Base-by-base conservation (phyloP, 2,113 vertebrate species). In the Oreotrochilus melanogaster region DNA sequence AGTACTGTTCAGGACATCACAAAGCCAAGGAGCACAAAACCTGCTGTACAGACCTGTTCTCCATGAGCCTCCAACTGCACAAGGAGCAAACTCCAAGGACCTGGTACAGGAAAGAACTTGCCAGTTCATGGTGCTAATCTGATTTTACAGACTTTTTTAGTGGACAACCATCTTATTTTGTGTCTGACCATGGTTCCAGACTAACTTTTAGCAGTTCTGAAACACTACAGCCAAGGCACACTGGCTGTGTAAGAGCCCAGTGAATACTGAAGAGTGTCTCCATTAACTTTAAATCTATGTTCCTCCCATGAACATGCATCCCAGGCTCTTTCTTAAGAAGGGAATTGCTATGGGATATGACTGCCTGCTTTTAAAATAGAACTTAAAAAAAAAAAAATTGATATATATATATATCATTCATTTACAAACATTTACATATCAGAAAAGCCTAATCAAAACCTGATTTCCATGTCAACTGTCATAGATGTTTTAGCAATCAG, bases 401-500 rank as follows among this genome's bases (percentile, higher is more conserved):
- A 45, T 8, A 45, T 45, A 48, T 48, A 35, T 23, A 48, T 23
- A 48, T 48, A 48, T 48, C 22, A 48, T 48, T 48, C 21, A 85
- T 96, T 92, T 73, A 78, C 86, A 94, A 82, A 42, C 54, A 94
- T 96, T 96, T 97, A 87, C 89, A 89, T 94, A 93, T 80, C 89
- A 89, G 89, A 93, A 94, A 81, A 94, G 76, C 79, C 76, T 95
- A 92, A 95, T 95, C 94, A 96, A 94, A 96, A 82, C 74, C 87
- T 72, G 74, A 95, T 95, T 96, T 96, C 83, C 89, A 62, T 19
- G 74, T 95, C 87, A 89, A 42, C 88, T 84, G 58, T 66, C 91
- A 92, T 16, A 73, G 80, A 65, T 81, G 72, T 89, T 97, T 86
- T 67, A 80, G 92, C 86, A 92, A 96, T 95, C 89, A 96, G 53